A percentile compares a stretch with the other conserved stretches of the same genome.
Conservation (phyloP, 2,888 invertebrate genomes). For the Metopia argyrocephala region DNA sequence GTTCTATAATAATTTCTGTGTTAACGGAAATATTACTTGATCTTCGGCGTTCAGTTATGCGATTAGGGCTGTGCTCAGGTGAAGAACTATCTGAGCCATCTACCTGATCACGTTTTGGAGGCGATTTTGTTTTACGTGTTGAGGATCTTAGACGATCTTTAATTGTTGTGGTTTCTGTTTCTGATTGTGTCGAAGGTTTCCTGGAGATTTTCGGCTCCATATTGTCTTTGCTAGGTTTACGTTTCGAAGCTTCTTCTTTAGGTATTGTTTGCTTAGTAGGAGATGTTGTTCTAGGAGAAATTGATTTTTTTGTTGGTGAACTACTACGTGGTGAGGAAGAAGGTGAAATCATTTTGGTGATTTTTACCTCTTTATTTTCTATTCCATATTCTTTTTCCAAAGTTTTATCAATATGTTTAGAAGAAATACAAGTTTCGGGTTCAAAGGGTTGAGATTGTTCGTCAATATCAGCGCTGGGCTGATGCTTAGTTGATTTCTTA, state of each 20-base stretch:
- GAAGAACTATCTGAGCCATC: slow-evolving; percentile 70
- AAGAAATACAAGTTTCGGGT: background rate
- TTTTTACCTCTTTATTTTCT: slow-evolving; percentile 1
- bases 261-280: background rate
- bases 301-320: slow-evolving; percentile 18
- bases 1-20: slow-evolving; percentile 75
- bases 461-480: background rate
- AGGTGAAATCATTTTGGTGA: slow-evolving; percentile 12
- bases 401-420: background rate
- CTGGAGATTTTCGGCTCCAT: slow-evolving; percentile 32
- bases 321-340: slow-evolving; percentile 9
- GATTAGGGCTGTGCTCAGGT: slow-evolving; percentile 71
- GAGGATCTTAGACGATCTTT: slow-evolving; percentile 73
- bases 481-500: background rate
- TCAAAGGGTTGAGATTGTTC: background rate
- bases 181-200: slow-evolving; percentile 39
- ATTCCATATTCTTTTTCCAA: background rate
- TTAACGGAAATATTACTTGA: slow-evolving; percentile 75
- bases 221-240: slow-evolving; percentile 43
- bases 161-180: slow-evolving; percentile 60
- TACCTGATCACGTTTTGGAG: slow-evolving; percentile 66
- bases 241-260: slow-evolving; percentile 50
- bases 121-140: slow-evolving; percentile 69
- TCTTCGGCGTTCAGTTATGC: slow-evolving; percentile 72
- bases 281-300: background rate